A percentile compares a stretch with the other conserved stretches of the same genome.
Conservation (phyloP, 2,113 vertebrate species). For the Atractosteus spatula region DNA sequence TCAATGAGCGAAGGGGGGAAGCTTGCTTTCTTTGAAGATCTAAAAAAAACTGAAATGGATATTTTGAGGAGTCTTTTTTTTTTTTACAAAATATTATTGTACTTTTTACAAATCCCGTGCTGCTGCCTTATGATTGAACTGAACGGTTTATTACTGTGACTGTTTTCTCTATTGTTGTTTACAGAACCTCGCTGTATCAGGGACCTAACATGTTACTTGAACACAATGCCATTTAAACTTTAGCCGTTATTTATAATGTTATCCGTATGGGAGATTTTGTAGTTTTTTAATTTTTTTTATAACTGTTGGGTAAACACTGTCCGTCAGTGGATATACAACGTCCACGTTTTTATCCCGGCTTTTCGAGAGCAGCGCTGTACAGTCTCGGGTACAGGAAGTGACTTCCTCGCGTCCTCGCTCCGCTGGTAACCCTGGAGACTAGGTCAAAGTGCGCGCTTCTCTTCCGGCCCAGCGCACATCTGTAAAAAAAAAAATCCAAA, state of each 20-base stretch:
- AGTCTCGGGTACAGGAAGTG: too few relatives aligned
- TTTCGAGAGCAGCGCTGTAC: too few relatives aligned
- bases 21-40: not conserved
- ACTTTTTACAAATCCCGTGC: constrained; percentile 49
- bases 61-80: not conserved
- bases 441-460: too few relatives aligned
- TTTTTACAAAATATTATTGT: constrained; percentile 20
- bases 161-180: constrained; percentile 64
- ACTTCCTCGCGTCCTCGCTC: too few relatives aligned
- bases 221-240: constrained; percentile 68
- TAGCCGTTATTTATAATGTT: constrained; percentile 64
- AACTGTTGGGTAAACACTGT: constrained; percentile 32
- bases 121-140: constrained; percentile 63
- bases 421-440: too few relatives aligned
- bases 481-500: too few relatives aligned
- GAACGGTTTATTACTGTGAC: constrained; percentile 58
- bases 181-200: constrained; percentile 72
- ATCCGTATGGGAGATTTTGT: constrained; percentile 2
- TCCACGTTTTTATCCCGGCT: too few relatives aligned
- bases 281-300: constrained; percentile 36
- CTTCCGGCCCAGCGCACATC: too few relatives aligned
- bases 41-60: constrained; percentile 2
- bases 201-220: constrained; percentile 84
- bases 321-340: not conserved
- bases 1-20: too few relatives aligned